phyloP scores from a whole-genome alignment of 2,113 vertebrate species.

The Thunnus thynnus region DNA sequence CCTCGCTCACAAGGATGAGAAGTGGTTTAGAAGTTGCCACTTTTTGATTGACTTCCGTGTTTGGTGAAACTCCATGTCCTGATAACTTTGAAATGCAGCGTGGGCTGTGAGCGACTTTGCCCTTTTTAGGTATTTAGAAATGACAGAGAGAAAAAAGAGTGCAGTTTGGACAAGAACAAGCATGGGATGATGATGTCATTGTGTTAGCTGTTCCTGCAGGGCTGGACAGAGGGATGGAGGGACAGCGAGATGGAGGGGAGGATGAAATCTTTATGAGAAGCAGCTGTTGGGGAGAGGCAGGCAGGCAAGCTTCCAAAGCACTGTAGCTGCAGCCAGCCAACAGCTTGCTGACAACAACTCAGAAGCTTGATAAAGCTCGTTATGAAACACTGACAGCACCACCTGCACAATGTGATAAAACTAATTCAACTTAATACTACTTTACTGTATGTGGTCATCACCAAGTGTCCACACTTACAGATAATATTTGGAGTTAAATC shows the following conservation, averaged over 20 bases:
- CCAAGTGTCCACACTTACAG: conserved; percentile 3
- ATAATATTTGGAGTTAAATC: not conserved
- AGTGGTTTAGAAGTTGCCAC: not conserved
- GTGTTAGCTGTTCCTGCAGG: conserved; percentile 72
- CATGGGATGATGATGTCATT: conserved; percentile 81
- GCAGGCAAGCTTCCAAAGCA: conserved; percentile 51
- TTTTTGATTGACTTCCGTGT: conserved; percentile 34
- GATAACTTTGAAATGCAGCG: conserved; percentile 39
- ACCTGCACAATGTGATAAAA: conserved; percentile 14
- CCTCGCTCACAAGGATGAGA: not conserved
- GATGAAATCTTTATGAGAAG: conserved; percentile 82
- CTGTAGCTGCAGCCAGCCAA: conserved; percentile 41
- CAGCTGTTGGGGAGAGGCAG: conserved; percentile 82
- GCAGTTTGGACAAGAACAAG: conserved; percentile 54
- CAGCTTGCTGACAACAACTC: conserved; percentile 57
- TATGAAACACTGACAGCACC: conserved; percentile 48
- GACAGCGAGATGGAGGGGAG: conserved; percentile 51
- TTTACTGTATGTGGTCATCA: not conserved
- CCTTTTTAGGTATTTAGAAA: conserved; percentile 75
- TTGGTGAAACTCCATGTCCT: conserved; percentile 24
- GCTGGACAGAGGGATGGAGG: conserved; percentile 63
- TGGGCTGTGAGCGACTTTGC: conserved; percentile 52
- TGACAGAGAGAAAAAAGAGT: conserved; percentile 55
- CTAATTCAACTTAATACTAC: not conserved
- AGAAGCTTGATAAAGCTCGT: conserved; percentile 35